A percentile compares a stretch with the other conserved stretches of the same genome.
phyloP scores from a whole-genome alignment of 2,888 invertebrate genomes.

The Dorcus hopei region DNA sequence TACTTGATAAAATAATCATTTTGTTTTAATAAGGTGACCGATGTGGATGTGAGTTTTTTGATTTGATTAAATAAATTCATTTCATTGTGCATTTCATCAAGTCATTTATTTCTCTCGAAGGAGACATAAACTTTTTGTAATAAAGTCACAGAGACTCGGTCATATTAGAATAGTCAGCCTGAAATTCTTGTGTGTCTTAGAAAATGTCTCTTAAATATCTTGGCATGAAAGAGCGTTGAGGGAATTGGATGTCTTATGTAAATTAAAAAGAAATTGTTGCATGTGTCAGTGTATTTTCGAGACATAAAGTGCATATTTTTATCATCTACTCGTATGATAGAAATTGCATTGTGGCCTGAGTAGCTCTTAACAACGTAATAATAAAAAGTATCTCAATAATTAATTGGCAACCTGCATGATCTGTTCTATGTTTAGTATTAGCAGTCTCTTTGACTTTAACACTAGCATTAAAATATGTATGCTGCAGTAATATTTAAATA shows the following conservation, averaged over 20 bases:
- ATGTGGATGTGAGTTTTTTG: too few relatives aligned
- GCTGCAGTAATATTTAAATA: neutral
- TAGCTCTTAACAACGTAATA: slow-evolving; percentile 17
- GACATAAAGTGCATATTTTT: slow-evolving; percentile 2
- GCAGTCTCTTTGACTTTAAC: slow-evolving; percentile 49
- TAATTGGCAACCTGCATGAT: slow-evolving; percentile 35
- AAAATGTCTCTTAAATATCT: slow-evolving; percentile 1
- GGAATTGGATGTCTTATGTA: neutral
- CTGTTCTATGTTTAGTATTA: slow-evolving; percentile 28
- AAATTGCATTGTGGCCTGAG: slow-evolving; percentile 29
- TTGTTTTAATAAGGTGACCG: too few relatives aligned
- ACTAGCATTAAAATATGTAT: neutral
- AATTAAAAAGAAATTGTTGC: slow-evolving; percentile 1
- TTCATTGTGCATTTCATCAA: too few relatives aligned
- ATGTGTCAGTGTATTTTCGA: slow-evolving; percentile 9
- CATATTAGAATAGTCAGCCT: slow-evolving; percentile 5
- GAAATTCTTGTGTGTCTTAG: neutral
- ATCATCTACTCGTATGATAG: slow-evolving; percentile 8
- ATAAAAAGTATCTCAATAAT: slow-evolving; percentile 5
- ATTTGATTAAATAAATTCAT: too few relatives aligned
- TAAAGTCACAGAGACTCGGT: slow-evolving; percentile 49
- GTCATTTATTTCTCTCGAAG: too few relatives aligned
- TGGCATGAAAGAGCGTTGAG: neutral
- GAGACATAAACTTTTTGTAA: slow-evolving; percentile 33
- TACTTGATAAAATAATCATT: too few relatives aligned